Percentiles rank a stretch among this genome's conserved stretches.
These are phyloP conservation scores for Hedya salicella DNA, from an alignment of 2,888 invertebrate genomes.

Conservation along the genomic window DNA sequence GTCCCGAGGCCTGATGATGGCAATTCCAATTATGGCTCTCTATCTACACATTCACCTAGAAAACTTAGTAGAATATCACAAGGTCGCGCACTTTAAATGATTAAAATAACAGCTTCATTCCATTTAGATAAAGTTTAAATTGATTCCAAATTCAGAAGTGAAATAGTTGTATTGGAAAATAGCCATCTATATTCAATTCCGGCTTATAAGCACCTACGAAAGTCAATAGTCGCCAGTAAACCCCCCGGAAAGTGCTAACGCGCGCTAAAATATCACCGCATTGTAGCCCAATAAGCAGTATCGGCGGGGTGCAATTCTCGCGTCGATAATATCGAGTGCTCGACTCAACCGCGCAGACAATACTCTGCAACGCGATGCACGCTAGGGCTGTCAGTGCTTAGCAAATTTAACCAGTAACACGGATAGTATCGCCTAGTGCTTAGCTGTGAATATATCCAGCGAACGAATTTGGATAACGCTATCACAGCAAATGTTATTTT, in stretches of 20 bases:
- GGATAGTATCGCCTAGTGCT: too few species aligned
- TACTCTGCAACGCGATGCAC: slow-evolving; percentile 17
- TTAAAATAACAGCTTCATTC: background rate
- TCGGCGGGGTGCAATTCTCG: slow-evolving; percentile 33
- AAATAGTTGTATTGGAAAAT: background rate
- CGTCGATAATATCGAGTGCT: slow-evolving; percentile 33
- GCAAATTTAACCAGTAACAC: slow-evolving; percentile 5
- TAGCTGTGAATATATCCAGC: too few species aligned
- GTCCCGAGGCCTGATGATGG: too few species aligned
- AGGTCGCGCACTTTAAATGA: background rate
- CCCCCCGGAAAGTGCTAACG: slow-evolving; percentile 19
- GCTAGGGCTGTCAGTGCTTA: slow-evolving; percentile 21
- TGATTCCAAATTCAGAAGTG: background rate
- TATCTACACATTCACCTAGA: background rate
- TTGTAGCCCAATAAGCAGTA: slow-evolving; percentile 26
- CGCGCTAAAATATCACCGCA: slow-evolving; percentile 23
- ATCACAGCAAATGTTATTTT: too few species aligned
- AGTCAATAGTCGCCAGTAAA: slow-evolving; percentile 11
- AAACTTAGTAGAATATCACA: background rate
- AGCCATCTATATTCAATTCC: slow-evolving; percentile 1
- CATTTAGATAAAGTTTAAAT: background rate
- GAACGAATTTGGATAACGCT: too few species aligned
- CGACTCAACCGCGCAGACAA: slow-evolving; percentile 30
- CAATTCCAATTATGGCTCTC: too few species aligned
- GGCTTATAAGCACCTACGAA: slow-evolving; percentile 1